phyloP scores from a whole-genome alignment of 23 tunicate species.

The Diplosoma virens region DNA sequence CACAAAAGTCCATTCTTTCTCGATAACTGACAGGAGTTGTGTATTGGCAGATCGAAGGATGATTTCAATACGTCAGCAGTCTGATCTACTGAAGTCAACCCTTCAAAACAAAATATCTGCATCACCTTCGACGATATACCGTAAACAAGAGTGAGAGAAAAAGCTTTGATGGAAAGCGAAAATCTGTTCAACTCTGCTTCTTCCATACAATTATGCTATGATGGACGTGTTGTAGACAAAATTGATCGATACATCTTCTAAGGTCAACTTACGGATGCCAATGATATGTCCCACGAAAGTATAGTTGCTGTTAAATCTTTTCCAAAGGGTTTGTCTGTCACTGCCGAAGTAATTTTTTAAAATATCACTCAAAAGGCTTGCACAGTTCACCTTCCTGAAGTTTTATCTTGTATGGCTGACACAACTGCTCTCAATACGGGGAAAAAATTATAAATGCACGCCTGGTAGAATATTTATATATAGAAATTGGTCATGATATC shows the following conservation, averaged over 20 bases:
- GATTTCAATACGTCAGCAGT: conserved; percentile 2
- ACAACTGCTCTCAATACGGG: conserved; percentile 10
- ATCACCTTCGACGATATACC: conserved; percentile 3
- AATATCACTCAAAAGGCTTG: neutral
- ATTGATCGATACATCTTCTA: neutral
- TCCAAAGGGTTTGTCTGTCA: neutral
- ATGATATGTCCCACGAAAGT: neutral
- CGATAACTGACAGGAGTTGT: conserved; percentile 3
- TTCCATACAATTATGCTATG: conserved; percentile 16
- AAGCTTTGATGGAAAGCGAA: neutral
- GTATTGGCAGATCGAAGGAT: conserved; percentile 1
- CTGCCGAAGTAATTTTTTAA: conserved; percentile 19
- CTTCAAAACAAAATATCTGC: neutral
- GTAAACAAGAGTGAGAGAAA: neutral
- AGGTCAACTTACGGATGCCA: conserved; percentile 1
- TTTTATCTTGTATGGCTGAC: conserved; percentile 6
- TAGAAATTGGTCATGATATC: neutral
- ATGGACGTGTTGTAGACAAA: conserved; percentile 3
- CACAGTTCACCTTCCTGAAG: neutral
- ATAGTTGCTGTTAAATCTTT: neutral
- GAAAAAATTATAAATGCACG: conserved; percentile 9
- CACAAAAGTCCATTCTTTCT: neutral
- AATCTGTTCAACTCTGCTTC: neutral
- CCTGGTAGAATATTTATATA: conserved; percentile 1
- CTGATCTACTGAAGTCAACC: neutral